phyloP scores from a whole-genome alignment of 2,888 invertebrate species.

The Priocnemis perturbator region DNA sequence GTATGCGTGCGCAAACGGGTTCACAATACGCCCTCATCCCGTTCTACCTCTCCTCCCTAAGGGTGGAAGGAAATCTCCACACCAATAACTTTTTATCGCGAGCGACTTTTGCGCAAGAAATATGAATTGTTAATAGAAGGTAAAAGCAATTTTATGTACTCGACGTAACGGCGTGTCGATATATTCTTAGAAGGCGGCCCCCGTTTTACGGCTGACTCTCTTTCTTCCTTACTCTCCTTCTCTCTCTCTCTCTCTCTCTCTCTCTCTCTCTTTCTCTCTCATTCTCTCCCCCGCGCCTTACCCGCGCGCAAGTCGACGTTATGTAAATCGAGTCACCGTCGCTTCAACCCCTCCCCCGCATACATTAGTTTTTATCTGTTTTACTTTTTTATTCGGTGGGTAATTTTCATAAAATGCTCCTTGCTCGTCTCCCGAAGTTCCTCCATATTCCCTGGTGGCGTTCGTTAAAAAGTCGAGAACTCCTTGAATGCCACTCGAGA shows the following conservation, averaged over 20 bases:
- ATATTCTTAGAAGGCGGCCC: conserved; percentile 59
- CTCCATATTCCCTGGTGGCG: conserved; percentile 50
- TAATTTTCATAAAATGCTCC: conserved; percentile 70
- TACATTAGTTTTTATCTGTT: conserved; percentile 73
- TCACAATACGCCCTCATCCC: not conserved
- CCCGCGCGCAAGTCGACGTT: conserved; percentile 46
- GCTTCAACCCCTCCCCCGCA: conserved; percentile 57
- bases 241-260: not conserved
- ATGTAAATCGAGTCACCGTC: conserved; percentile 63
- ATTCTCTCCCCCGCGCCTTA: conserved; percentile 24
- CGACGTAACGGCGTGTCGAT: conserved; percentile 69
- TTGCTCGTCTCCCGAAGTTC: conserved; percentile 45
- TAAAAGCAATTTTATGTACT: conserved; percentile 74
- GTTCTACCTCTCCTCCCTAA: not conserved
- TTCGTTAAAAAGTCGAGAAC: conserved; percentile 40
- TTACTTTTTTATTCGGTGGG: conserved; percentile 65
- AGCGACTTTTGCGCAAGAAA: conserved; percentile 70
- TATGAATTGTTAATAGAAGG: conserved; percentile 74
- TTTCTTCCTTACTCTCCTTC: not conserved
- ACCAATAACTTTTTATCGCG: conserved; percentile 70
- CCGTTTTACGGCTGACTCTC: conserved; percentile 29
- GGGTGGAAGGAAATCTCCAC: conserved; percentile 55
- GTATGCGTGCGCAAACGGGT: conserved; percentile 1
- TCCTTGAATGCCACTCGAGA: not conserved
- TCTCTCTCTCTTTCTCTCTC: not conserved